Evolutionary conservation across 2,113 vertebrate species (phyloP).

Genomic region (Pyxicephalus adspersus): DNA sequence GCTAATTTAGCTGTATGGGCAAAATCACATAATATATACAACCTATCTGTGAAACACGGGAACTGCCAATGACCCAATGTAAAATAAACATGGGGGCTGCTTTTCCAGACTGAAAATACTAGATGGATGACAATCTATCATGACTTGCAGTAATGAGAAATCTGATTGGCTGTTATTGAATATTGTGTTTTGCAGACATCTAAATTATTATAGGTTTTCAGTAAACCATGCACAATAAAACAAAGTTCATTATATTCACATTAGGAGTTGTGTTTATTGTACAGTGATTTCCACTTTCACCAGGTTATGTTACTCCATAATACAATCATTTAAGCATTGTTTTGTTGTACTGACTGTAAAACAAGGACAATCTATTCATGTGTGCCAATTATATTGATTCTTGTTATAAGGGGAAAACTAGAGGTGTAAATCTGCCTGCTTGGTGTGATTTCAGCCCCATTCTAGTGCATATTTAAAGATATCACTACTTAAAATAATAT

Average conservation of each 20-base stretch:
- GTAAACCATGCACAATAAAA: too few relatives aligned
- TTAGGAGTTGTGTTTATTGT: constrained; percentile 12
- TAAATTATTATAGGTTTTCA: too few relatives aligned
- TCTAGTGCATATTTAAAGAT: not conserved
- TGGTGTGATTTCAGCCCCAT: not conserved
- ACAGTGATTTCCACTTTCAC: not conserved
- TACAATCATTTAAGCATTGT: not conserved
- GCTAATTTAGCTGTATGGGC: too few relatives aligned
- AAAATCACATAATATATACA: too few relatives aligned
- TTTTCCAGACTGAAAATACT: too few relatives aligned
- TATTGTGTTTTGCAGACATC: too few relatives aligned
- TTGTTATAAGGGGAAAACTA: not conserved
- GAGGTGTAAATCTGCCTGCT: not conserved
- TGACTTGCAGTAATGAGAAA: too few relatives aligned
- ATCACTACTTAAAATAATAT: not conserved
- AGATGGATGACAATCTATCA: too few relatives aligned
- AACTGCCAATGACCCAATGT: too few relatives aligned
- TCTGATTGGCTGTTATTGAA: too few relatives aligned
- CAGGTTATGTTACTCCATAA: not conserved
- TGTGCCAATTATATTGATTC: not conserved
- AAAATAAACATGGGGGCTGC: too few relatives aligned
- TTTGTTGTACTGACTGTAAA: not conserved
- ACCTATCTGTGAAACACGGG: too few relatives aligned
- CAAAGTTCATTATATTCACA: constrained; percentile 1
- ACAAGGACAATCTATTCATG: not conserved